Evolutionary conservation across 2,888 invertebrate genomes (phyloP).

Genomic region (Sphaerophoria rueppellii): DNA sequence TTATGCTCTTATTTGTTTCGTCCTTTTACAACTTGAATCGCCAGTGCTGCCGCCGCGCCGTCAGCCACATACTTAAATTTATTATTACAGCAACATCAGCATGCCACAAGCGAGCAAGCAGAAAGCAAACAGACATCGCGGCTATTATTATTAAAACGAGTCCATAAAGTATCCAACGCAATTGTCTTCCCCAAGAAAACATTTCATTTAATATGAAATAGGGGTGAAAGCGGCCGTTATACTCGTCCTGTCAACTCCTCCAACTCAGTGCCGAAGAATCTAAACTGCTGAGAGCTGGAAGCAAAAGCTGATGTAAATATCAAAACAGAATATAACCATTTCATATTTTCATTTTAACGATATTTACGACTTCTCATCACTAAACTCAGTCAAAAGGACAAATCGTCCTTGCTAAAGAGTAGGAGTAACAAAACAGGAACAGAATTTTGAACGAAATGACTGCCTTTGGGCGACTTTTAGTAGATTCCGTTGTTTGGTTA

Average conservation of each 20-base stretch:
- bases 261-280: too few species aligned
- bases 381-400: slow-evolving; percentile 39
- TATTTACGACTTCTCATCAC: slow-evolving; percentile 60
- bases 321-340: slow-evolving; percentile 63
- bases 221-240: neutral
- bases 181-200: slow-evolving; percentile 15
- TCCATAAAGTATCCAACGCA: slow-evolving; percentile 56
- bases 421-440: slow-evolving; percentile 8
- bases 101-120: neutral
- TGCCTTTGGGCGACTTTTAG: slow-evolving; percentile 67
- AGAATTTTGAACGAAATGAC: slow-evolving; percentile 53
- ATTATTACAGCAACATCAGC: slow-evolving; percentile 18
- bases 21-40: slow-evolving; percentile 23
- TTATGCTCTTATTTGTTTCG: neutral
- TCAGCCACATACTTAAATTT: slow-evolving; percentile 59
- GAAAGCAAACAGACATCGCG: slow-evolving; percentile 53
- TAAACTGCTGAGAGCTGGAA: neutral
- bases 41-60: slow-evolving; percentile 4
- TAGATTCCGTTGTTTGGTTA: slow-evolving; percentile 17
- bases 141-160: slow-evolving; percentile 61
- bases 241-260: neutral
- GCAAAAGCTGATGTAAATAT: slow-evolving; percentile 56
- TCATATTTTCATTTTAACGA: slow-evolving; percentile 71
- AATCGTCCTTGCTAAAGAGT: slow-evolving; percentile 28
- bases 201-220: slow-evolving; percentile 3